Evolutionary conservation across 2,888 invertebrate genomes (phyloP).

Genomic region (Megaustenia siamemsis): DNA sequence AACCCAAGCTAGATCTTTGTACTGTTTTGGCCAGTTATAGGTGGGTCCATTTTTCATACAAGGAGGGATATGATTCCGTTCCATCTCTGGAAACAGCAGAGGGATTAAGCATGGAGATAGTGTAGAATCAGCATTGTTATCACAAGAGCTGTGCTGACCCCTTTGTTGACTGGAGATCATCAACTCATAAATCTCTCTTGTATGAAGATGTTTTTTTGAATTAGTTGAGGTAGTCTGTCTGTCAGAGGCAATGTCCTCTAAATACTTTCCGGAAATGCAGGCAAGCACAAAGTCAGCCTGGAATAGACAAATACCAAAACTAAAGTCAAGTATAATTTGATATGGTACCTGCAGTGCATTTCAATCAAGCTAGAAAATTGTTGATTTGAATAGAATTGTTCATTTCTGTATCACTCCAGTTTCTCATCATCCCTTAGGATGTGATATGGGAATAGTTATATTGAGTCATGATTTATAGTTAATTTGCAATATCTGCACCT

Average conservation of each 20-base stretch:
- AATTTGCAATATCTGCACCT: too few species aligned
- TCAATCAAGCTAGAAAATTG: too few species aligned
- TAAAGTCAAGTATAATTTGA: neutral
- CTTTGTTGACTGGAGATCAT: conserved; percentile 66
- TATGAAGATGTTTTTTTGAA: conserved; percentile 61
- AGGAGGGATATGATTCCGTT: conserved; percentile 60
- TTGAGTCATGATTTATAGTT: too few species aligned
- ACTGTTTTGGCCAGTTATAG: conserved; percentile 73
- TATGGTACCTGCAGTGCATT: neutral
- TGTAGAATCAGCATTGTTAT: conserved; percentile 61
- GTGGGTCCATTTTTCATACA: conserved; percentile 63
- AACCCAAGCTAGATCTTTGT: conserved; percentile 73
- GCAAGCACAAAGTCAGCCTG: conserved; percentile 75
- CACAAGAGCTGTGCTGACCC: conserved; percentile 47
- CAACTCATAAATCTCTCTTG: conserved; percentile 69
- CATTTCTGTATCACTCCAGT: too few species aligned
- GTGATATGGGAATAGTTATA: too few species aligned
- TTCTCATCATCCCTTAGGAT: too few species aligned
- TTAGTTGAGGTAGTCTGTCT: neutral
- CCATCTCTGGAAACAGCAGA: conserved; percentile 65
- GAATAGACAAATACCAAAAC: conserved; percentile 28
- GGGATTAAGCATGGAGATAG: conserved; percentile 69
- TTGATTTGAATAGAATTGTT: too few species aligned
- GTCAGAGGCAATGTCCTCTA: conserved; percentile 58
- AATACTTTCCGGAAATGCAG: conserved; percentile 70